Conservation (phyloP, 2,797 vertebrate genomes). For the Epinephelus awoara region DNA sequence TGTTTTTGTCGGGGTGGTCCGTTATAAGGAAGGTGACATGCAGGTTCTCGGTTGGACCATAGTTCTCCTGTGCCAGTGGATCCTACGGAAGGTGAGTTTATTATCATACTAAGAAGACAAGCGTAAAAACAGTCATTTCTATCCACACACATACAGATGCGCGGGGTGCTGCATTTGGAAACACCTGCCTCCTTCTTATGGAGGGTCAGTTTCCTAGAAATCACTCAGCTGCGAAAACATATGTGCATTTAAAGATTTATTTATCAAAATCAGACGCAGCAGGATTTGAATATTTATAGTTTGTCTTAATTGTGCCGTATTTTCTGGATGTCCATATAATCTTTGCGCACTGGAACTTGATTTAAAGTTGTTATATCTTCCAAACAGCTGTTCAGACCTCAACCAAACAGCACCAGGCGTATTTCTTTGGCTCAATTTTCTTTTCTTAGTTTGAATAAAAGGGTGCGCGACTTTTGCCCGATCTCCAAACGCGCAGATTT, state of each 20-base stretch:
- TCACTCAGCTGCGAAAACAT: not conserved
- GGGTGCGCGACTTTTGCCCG: slow-evolving; percentile 42
- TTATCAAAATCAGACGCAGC: too few species aligned
- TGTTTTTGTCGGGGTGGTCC: slow-evolving; percentile 77
- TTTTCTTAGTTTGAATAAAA: slow-evolving; percentile 16
- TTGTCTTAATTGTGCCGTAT: not conserved
- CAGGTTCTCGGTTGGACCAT: slow-evolving; percentile 87
- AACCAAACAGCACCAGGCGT: not conserved
- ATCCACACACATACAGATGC: not conserved
- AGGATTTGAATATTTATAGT: not conserved
- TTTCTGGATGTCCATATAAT: not conserved
- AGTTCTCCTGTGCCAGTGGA: slow-evolving; percentile 86
- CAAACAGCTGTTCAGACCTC: not conserved
- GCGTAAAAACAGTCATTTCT: not conserved
- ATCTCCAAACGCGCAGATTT: slow-evolving; percentile 55
- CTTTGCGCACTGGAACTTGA: slow-evolving; percentile 21
- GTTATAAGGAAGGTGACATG: slow-evolving; percentile 85
- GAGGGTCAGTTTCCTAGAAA: slow-evolving; percentile 33
- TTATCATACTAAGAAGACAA: not conserved
- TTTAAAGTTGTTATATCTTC: slow-evolving; percentile 36
- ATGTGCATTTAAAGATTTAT: not conserved
- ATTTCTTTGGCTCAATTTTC: not conserved
- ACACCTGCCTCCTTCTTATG: slow-evolving; percentile 1
- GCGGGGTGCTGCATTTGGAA: slow-evolving; percentile 19
- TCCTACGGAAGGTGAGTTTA: slow-evolving; percentile 84